Conservation (phyloP, 2,888 invertebrate genomes). For the Dione vanillae region DNA sequence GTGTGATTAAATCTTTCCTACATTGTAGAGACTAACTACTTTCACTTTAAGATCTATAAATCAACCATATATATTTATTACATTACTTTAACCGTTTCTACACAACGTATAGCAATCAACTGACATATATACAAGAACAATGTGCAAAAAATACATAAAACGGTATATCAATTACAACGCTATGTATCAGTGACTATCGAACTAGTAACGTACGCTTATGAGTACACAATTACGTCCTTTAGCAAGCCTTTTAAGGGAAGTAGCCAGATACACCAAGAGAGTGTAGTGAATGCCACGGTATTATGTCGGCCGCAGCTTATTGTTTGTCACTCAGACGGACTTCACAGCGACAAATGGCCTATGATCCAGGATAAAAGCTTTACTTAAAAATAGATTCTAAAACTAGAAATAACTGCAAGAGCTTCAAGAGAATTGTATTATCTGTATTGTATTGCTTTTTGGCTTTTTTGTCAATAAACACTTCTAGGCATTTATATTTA, state of each 20-base stretch:
- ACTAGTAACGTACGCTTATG: conserved; percentile 72
- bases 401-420: not conserved
- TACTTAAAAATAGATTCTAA: conserved; percentile 38
- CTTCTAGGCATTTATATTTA: not conserved
- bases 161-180: conserved; percentile 72
- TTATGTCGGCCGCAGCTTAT: conserved; percentile 73
- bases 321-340: conserved; percentile 79
- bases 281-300: conserved; percentile 59
- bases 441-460: not conserved
- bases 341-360: conserved; percentile 79
- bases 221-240: conserved; percentile 81
- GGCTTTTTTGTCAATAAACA: not conserved
- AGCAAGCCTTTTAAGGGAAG: conserved; percentile 75
- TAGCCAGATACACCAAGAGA: conserved; percentile 46
- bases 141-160: conserved; percentile 34
- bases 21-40: not conserved
- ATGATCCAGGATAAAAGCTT: conserved; percentile 63
- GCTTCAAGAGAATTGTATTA: not conserved
- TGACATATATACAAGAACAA: conserved; percentile 30
- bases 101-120: not conserved
- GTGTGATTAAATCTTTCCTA: not conserved
- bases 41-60: not conserved
- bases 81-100: not conserved
- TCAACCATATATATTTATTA: not conserved
- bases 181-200: conserved; percentile 73